These are phyloP conservation scores for Fregata magnificens DNA, from an alignment of 2,113 vertebrate genomes.

Conservation along the genomic window DNA sequence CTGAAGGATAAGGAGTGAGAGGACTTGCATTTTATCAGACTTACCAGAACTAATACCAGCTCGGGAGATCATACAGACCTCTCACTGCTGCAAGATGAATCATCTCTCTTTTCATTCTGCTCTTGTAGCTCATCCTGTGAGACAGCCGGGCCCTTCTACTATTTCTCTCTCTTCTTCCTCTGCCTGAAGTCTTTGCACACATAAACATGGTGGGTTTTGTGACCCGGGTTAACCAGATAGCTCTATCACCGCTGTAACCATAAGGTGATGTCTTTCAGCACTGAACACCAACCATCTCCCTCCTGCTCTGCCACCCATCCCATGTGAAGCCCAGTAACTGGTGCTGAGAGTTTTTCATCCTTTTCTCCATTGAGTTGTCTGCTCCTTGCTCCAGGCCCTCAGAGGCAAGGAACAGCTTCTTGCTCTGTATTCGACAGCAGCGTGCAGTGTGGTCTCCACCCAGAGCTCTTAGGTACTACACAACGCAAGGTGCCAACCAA, in stretches of 20 bases:
- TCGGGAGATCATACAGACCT: background rate
- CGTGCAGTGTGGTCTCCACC: accelerated
- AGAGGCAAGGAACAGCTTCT: background rate
- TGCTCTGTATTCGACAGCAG: background rate
- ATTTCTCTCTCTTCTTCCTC: background rate
- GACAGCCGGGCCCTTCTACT: background rate
- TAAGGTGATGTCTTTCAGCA: background rate
- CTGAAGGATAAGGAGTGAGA: background rate
- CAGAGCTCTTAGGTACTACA: background rate
- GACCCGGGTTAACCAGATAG: background rate
- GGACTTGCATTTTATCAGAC: background rate
- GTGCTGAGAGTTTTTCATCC: background rate
- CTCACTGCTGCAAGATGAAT: background rate
- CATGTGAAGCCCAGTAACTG: background rate
- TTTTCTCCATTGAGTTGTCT: background rate
- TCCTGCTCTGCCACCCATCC: background rate
- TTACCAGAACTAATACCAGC: background rate
- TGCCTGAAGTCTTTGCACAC: background rate
- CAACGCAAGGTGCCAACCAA: background rate
- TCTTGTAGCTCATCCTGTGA: background rate
- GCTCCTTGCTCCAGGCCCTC: background rate
- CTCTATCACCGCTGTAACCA: background rate
- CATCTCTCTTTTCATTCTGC: background rate
- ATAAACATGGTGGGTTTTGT: accelerated
- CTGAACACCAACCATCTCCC: background rate